Percentiles rank a stretch among this genome's conserved stretches.
These are phyloP conservation scores for Dione juno DNA, from an alignment of 2,888 invertebrate species.

Conservation along the genomic window DNA sequence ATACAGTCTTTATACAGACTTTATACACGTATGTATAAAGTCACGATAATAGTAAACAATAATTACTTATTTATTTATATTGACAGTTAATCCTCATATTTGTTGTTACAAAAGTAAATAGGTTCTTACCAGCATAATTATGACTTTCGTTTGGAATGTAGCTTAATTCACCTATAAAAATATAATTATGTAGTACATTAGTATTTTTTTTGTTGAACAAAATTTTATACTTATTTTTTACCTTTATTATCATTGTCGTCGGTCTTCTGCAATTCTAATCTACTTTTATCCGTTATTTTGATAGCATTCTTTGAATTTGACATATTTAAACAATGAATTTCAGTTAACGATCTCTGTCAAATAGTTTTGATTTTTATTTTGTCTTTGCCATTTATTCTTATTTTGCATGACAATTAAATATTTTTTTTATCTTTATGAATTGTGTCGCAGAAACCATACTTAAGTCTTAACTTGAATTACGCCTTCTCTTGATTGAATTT, in stretches of 20 bases:
- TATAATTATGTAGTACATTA: background rate
- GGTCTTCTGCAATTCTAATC: slow-evolving; percentile 58
- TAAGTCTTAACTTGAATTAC: too few relatives aligned
- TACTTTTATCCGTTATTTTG: slow-evolving; percentile 72
- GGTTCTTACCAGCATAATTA: slow-evolving; percentile 70
- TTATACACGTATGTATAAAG: too few relatives aligned
- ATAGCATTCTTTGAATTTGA: slow-evolving; percentile 76
- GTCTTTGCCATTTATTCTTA: slow-evolving; percentile 68
- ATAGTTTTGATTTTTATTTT: slow-evolving; percentile 74
- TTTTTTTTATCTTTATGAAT: background rate
- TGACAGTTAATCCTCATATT: background rate
- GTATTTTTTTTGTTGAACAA: background rate
- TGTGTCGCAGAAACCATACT: background rate
- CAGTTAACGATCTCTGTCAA: slow-evolving; percentile 76
- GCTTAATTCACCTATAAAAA: slow-evolving; percentile 64
- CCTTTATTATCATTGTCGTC: slow-evolving; percentile 65
- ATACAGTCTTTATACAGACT: too few relatives aligned
- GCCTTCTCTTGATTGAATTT: too few relatives aligned
- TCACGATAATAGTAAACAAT: background rate
- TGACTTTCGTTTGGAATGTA: slow-evolving; percentile 64
- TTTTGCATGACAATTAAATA: slow-evolving; percentile 51
- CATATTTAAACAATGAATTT: slow-evolving; percentile 82
- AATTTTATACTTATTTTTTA: slow-evolving; percentile 47
- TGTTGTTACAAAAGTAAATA: background rate
- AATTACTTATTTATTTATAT: background rate